Evolutionary conservation across 30 jellyfish, hydroid and myxozoan species (phyloP).

Genomic region (Cassiopea andromeda): DNA sequence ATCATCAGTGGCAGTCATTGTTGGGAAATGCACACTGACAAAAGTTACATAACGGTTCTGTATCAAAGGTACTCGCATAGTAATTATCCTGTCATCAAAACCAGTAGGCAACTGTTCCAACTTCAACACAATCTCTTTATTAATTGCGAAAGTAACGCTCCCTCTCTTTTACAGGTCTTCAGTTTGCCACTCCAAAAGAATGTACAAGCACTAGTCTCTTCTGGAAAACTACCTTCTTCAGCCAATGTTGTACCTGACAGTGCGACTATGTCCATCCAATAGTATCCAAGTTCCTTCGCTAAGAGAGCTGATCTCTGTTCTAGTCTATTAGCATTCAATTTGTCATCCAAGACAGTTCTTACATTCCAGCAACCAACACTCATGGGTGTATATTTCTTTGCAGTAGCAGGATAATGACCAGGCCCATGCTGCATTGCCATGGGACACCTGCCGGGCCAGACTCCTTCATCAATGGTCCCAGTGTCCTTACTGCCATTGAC

Average conservation of each 20-base stretch:
- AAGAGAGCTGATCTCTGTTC: slow-evolving; percentile 48
- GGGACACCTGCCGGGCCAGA: neutral
- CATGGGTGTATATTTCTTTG: slow-evolving; percentile 1
- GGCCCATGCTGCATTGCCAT: neutral
- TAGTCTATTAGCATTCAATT: slow-evolving; percentile 7
- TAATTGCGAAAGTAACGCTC: slow-evolving; percentile 46
- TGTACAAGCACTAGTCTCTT: slow-evolving; percentile 20
- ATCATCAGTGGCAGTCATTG: slow-evolving; percentile 42
- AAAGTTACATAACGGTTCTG: slow-evolving; percentile 18
- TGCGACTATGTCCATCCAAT: slow-evolving; percentile 33
- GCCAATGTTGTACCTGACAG: slow-evolving; percentile 26
- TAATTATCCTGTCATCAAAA: slow-evolving; percentile 27
- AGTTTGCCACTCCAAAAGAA: slow-evolving; percentile 43
- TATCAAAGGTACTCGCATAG: slow-evolving; percentile 31
- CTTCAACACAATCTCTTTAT: neutral
- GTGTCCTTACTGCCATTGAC: neutral
- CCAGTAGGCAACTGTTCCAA: slow-evolving; percentile 14
- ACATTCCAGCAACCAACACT: slow-evolving; percentile 44
- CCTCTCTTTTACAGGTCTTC: neutral
- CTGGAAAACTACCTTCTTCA: slow-evolving; percentile 15
- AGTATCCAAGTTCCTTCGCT: slow-evolving; percentile 26
- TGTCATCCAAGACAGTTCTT: slow-evolving; percentile 29
- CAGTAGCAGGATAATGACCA: neutral
- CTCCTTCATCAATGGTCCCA: neutral
- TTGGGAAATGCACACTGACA: slow-evolving; percentile 56